These are phyloP conservation scores for Resseliella maxima DNA, from an alignment of 2,888 invertebrate genomes.

Conservation along the genomic window DNA sequence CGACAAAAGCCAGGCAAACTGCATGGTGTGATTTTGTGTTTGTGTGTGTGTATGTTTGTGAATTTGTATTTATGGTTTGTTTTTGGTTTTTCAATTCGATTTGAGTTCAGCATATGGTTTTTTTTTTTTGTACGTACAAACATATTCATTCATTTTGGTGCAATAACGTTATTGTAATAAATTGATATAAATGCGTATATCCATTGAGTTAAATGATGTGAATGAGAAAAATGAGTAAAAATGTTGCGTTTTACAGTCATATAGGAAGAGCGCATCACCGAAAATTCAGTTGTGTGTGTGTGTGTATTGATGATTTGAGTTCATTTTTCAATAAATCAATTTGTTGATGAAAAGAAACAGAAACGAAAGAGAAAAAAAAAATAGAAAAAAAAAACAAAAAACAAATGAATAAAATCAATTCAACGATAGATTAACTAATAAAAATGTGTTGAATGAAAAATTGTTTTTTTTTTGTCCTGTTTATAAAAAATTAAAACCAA, in stretches of 20 bases:
- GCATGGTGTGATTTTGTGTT: constrained; percentile 63
- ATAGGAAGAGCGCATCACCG: constrained; percentile 54
- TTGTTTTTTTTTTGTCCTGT: background rate
- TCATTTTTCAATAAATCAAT: background rate
- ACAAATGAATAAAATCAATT: background rate
- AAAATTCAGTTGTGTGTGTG: background rate
- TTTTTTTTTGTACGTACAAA: background rate
- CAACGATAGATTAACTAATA: background rate
- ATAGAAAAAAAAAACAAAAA: background rate
- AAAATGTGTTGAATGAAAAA: background rate
- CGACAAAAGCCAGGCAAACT: constrained; percentile 99
- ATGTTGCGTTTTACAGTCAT: constrained; percentile 25
- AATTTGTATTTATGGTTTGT: background rate
- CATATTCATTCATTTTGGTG: constrained; percentile 9
- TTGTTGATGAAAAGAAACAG: background rate
- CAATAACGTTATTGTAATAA: constrained; percentile 14
- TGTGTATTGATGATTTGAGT: background rate
- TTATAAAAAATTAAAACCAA: constrained; percentile 46
- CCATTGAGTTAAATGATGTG: constrained; percentile 10
- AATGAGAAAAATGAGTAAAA: background rate
- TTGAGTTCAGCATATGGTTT: background rate
- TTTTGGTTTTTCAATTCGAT: background rate
- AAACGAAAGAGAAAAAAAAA: background rate
- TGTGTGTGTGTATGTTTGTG: background rate
- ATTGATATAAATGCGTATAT: background rate